Conservation (phyloP, 1,140 invertebrate genomes). For the Eurosta solidaginis region DNA sequence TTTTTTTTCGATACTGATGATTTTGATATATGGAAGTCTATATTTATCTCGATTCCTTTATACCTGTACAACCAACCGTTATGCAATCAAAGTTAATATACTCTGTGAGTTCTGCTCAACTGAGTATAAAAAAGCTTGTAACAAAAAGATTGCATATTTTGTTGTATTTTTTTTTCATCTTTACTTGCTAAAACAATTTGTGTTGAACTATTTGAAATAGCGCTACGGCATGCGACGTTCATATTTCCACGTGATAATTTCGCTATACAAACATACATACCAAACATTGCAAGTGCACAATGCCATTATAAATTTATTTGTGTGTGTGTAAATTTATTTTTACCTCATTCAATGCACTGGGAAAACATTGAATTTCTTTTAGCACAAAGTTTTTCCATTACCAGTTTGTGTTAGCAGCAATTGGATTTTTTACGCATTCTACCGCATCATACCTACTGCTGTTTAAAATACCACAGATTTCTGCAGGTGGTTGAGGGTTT, state of each 20-base stretch:
- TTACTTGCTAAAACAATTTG: neutral
- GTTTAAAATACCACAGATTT: neutral
- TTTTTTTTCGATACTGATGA: no score
- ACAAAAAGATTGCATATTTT: neutral
- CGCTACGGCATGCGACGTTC: neutral
- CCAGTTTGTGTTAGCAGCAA: slow-evolving; percentile 6
- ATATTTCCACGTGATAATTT: neutral
- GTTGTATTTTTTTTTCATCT: neutral
- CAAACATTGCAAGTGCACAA: neutral
- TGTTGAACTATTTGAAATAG: slow-evolving; percentile 18
- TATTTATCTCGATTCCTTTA: no score
- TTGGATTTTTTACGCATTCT: neutral
- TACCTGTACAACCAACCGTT: no score
- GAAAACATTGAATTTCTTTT: neutral
- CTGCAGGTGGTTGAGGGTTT: neutral
- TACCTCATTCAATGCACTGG: neutral
- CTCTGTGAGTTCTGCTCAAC: no score
- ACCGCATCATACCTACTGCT: no score
- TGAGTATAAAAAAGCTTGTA: no score
- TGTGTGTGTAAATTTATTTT: neutral
- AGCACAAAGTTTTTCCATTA: slow-evolving; percentile 11
- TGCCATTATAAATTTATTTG: neutral
- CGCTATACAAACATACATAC: no score
- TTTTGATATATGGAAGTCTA: no score
- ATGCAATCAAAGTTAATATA: no score